Base-by-base conservation (phyloP, 2,888 invertebrate species). In the Holacanthella duospinosa region DNA sequence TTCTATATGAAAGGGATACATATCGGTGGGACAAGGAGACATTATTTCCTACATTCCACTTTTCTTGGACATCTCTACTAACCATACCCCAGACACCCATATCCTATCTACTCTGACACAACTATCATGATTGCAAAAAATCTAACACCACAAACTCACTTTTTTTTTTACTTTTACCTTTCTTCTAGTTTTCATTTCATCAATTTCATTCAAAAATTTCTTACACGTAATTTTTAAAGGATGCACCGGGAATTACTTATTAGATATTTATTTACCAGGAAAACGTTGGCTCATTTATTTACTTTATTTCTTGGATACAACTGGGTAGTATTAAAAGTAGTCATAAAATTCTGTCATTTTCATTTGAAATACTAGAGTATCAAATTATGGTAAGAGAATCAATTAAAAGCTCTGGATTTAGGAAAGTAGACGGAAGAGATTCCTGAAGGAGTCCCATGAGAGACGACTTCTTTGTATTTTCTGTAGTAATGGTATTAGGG, bases 381-480 rank as follows among this genome's bases (percentile, higher is more conserved):
- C 21, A 16, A 9, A 21, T 48, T 48, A 64, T 66, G 68, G 68
- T 64, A 65, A 57, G 55, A 64, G 67, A 71, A 71, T 71, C 71
- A 71, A 70, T 71, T 71, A 71, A 71, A 71, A 68, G 64, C 70
- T 69, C 68, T 65, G 68, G 12, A 48, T 21, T 48, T 21, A 21
- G 12, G 64, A 65, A 61, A 60, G 63, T 57, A 57, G 60, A 48
- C 61, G 61, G 57, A 63, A 59, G 63, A 62, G 64, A 61, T 48
- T 36, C 36, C 48, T 61, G 68, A 64, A 69, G 67, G 67, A 65
- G 69, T 69, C 71, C 68, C 70, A 57, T n/a, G n/a, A 54, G 64
- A 67, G 71, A 68, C 65, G 66, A n/a, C 66, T 70, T 71, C 68
- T 71, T 68, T 68, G 67, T 70, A 69, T 71, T 71, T 67, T 55